phyloP scores from a whole-genome alignment of 2,888 invertebrate genomes.

The Unio delphinus region DNA sequence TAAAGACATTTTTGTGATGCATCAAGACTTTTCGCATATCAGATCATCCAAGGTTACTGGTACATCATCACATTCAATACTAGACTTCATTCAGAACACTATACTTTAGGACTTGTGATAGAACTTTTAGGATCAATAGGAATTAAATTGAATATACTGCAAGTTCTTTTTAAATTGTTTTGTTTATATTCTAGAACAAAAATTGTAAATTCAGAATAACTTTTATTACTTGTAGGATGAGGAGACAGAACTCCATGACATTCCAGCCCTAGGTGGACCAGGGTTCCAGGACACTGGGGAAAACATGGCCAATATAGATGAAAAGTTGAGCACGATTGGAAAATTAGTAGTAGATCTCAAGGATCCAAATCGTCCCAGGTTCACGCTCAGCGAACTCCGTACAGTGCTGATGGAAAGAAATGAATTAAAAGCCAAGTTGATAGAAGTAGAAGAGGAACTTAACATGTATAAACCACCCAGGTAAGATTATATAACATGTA shows the following conservation, averaged over 20 bases:
- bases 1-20: no score
- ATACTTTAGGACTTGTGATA: no score
- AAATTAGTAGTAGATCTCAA: slow-evolving; percentile 67
- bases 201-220: background rate
- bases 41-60: no score
- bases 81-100: no score
- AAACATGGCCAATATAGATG: slow-evolving; percentile 46
- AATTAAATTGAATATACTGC: no score
- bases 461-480: slow-evolving; percentile 78
- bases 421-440: slow-evolving; percentile 91
- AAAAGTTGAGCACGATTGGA: slow-evolving; percentile 60
- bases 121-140: no score
- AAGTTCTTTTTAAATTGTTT: no score
- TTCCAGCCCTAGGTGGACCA: background rate
- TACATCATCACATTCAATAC: no score
- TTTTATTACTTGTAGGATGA: background rate
- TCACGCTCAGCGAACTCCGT: slow-evolving; percentile 87
- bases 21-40: no score
- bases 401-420: slow-evolving; percentile 93
- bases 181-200: no score
- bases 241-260: background rate
- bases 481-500: no score
- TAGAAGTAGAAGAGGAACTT: slow-evolving; percentile 93
- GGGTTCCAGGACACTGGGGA: slow-evolving; percentile 33
- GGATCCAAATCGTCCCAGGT: slow-evolving; percentile 80